Percentiles rank a stretch among this genome's conserved stretches.
These are phyloP conservation scores for Scarus forsteni DNA, from an alignment of 2,797 vertebrate species.

Conservation along the genomic window DNA sequence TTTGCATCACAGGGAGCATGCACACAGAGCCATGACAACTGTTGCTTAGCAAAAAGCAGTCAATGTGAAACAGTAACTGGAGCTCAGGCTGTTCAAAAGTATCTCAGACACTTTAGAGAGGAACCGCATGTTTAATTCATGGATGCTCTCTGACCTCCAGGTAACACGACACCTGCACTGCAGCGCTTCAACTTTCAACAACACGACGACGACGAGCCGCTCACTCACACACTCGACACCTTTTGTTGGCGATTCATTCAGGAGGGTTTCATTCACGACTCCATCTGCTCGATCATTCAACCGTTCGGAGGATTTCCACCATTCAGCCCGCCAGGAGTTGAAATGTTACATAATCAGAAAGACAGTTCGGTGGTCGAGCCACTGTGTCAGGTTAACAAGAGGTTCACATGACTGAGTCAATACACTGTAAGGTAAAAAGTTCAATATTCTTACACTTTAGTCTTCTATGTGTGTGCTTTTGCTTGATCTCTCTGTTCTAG, in stretches of 20 bases:
- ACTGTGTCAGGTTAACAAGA: no score
- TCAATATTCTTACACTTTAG: no score
- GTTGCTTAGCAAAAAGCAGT: conserved; percentile 18
- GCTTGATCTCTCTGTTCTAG: no score
- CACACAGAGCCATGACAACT: conserved; percentile 15
- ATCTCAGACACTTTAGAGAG: conserved; percentile 21
- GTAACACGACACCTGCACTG: conserved; percentile 64
- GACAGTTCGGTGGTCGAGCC: not conserved
- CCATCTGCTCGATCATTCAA: conserved; percentile 40
- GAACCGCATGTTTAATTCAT: conserved; percentile 79
- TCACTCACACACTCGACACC: conserved; percentile 36
- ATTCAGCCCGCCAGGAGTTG: no score
- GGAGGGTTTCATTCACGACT: conserved; percentile 39
- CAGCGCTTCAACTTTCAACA: conserved; percentile 13
- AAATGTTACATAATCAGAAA: not conserved
- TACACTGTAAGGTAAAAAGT: no score
- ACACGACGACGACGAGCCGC: conserved; percentile 46
- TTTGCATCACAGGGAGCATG: conserved; percentile 5
- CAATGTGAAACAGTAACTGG: conserved; percentile 57
- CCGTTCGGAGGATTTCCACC: not conserved
- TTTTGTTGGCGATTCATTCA: conserved; percentile 34
- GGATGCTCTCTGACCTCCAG: conserved; percentile 53
- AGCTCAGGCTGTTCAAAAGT: conserved; percentile 33
- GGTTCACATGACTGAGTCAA: no score
- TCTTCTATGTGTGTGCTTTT: no score